Percentiles rank a stretch among this genome's conserved stretches.
Evolutionary conservation across 2,888 invertebrate genomes (phyloP).

Genomic region (Cantharis rufa): DNA sequence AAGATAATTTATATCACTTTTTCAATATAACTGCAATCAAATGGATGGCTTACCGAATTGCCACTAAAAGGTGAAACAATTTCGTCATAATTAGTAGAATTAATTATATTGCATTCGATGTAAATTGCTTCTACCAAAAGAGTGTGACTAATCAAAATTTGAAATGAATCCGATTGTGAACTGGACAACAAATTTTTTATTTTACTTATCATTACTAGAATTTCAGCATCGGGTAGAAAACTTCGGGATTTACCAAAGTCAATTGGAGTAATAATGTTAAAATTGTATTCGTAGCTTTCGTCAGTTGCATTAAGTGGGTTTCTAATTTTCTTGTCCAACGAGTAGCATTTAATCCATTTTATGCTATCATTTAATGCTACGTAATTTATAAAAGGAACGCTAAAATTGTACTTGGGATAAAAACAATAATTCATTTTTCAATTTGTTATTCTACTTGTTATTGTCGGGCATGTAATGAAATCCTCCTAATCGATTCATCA

Average conservation of each 20-base stretch:
- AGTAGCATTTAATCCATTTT: background rate
- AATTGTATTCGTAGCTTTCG: conserved; percentile 72
- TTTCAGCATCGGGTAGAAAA: conserved; percentile 12
- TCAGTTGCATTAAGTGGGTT: background rate
- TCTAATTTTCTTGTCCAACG: background rate
- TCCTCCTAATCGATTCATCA: conserved; percentile 84
- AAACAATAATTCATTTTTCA: background rate
- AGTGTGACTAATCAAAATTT: background rate
- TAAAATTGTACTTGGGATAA: conserved; percentile 37
- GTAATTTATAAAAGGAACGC: conserved; percentile 78
- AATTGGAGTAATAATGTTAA: conserved; percentile 84
- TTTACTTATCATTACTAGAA: background rate
- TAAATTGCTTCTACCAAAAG: conserved; percentile 5
- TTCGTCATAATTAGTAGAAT: background rate
- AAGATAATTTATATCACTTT: background rate
- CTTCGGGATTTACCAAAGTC: background rate
- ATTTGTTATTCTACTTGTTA: conserved; percentile 60
- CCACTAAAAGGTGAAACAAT: background rate
- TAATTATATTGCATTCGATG: conserved; percentile 1
- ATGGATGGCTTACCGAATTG: background rate
- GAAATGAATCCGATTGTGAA: background rate
- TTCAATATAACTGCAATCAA: no score
- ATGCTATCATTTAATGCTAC: conserved; percentile 64
- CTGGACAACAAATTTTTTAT: background rate
- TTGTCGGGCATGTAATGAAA: conserved; percentile 86